phyloP scores from a whole-genome alignment of 2,113 vertebrate species.

The Seriola aureovittata region DNA sequence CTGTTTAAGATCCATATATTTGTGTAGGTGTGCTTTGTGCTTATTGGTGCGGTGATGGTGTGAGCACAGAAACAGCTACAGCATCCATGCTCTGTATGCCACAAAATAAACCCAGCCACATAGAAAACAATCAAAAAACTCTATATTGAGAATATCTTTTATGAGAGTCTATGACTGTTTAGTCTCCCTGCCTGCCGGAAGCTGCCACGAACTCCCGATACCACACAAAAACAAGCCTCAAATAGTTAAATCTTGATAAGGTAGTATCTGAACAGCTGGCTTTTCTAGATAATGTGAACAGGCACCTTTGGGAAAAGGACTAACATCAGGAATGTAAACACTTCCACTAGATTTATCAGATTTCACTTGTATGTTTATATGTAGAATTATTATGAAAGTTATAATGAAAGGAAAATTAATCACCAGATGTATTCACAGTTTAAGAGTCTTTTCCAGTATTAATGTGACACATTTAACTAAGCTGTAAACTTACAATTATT shows the following conservation, averaged over 20 bases:
- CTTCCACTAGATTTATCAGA: constrained; percentile 30
- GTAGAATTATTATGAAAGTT: background rate
- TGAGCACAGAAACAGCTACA: background rate
- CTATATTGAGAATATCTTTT: constrained; percentile 15
- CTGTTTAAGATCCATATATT: constrained; percentile 24
- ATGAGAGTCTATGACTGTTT: constrained; percentile 15
- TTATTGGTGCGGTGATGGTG: background rate
- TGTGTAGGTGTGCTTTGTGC: constrained; percentile 2
- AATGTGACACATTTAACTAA: constrained; percentile 7
- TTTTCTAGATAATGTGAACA: constrained; percentile 29
- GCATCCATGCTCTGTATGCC: background rate
- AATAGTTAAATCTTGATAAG: constrained; percentile 44
- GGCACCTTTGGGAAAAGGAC: constrained; percentile 15
- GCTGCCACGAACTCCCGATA: constrained; percentile 24
- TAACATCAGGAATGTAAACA: constrained; percentile 7
- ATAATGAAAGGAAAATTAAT: background rate
- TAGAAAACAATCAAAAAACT: constrained; percentile 29
- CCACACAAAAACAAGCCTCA: constrained; percentile 44
- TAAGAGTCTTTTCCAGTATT: background rate
- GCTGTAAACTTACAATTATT: constrained; percentile 41
- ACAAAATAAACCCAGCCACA: background rate
- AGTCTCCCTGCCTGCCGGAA: background rate
- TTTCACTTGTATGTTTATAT: background rate
- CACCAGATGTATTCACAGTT: background rate
- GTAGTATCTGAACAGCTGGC: constrained; percentile 45